Evolutionary conservation across 2,888 invertebrate species (phyloP), one percentile per base, ranked within the genome.

Genomic region (Cheilosia vernalis): DNA sequence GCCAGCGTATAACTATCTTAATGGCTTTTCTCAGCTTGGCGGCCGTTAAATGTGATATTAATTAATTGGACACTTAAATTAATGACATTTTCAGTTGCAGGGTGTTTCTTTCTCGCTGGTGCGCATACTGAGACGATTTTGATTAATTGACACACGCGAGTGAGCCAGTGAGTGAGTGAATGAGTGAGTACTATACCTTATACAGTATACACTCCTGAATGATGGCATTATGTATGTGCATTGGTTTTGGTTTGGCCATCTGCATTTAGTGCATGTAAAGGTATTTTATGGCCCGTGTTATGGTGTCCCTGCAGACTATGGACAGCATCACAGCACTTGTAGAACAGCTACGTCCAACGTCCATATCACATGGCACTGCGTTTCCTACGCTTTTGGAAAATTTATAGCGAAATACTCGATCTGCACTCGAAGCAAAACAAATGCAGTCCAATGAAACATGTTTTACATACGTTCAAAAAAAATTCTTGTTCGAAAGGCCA

Each of bases 61-160:
- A 92, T 92, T 92, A 92, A 92, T 92, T 92, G 92, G 91, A 90
- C 91, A 92, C 92, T 92, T 92, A 91, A 92, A 91, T 91, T 91
- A 91, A 92, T 91, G 91, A 92, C 91, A 90, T 90, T 90, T 90
- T 82, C 67, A 84, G 79, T 60, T 77, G 13, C 37, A 37, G 76
- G 87, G 81, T 87, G 86, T 87, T 87, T 81, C 77, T 70, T 49
- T 83, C 47, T 66, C 42, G 37, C 37, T 63, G 76, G 58, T 63
- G 77, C 49, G 40, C 27, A 91, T 89, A 89, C 90, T 88, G 88
- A 89, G 89, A 89, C 89, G 89, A 90, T 90, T 91, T 91, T 92
- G 91, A 92, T 91, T 92, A 92, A 92, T 90, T 90, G 90, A 87
- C 88, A 88, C 78, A 60, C 53, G 61, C 53, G 56, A 66, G 60